phyloP scores from a whole-genome alignment of 2,888 invertebrate genomes.

The Diabrotica balteata region DNA sequence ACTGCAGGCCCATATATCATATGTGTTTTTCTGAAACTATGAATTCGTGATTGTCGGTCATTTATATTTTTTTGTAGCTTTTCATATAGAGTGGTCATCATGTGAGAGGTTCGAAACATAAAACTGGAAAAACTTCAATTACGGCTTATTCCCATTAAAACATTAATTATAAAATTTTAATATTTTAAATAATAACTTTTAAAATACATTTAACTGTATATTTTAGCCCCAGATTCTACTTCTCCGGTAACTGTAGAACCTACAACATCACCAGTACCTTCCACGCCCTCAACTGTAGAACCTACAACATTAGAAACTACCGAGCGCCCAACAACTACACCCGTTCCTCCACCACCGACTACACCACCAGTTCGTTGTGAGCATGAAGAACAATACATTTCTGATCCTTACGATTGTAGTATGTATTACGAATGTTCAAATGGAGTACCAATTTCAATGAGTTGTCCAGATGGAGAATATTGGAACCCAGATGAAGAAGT shows the following conservation, averaged over 20 bases:
- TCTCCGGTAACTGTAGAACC: background rate
- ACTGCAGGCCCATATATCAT: no score
- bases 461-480: constrained; percentile 1
- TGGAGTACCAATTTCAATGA: constrained; percentile 1
- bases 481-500: background rate
- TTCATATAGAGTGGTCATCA: no score
- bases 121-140: no score
- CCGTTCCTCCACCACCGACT: background rate
- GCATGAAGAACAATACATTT: background rate
- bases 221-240: background rate
- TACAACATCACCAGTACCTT: constrained; percentile 2
- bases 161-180: no score
- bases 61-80: no score
- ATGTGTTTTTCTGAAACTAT: no score
- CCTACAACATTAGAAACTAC: background rate
- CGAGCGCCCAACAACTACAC: background rate
- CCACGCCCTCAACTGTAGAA: background rate
- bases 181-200: no score
- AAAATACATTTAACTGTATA: no score
- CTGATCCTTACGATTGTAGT: constrained; percentile 14
- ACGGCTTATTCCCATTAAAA: no score
- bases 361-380: constrained; percentile 1
- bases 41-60: no score
- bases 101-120: no score
- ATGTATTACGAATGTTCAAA: constrained; percentile 21